A percentile compares a stretch with the other conserved stretches of the same genome.
Evolutionary conservation across 30 jellyfish, hydroid and myxozoan genomes (phyloP).

Genomic region (Catostylus mosaicus): DNA sequence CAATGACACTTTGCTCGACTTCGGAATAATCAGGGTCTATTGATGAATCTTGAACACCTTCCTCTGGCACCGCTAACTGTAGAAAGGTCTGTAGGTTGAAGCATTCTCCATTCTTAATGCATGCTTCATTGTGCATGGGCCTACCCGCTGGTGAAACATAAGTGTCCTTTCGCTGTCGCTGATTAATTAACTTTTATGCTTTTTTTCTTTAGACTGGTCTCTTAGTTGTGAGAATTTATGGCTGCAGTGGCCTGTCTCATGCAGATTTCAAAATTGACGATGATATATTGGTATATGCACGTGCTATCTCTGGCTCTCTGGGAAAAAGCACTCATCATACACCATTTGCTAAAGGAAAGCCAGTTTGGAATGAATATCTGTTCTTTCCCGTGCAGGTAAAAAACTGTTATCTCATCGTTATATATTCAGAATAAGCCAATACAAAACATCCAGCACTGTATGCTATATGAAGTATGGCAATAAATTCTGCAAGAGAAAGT

Average conservation of each 20-base stretch:
- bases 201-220: constrained; percentile 38
- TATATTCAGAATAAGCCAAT: too few relatives aligned
- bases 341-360: constrained; percentile 59
- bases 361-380: constrained; percentile 66
- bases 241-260: constrained; percentile 48
- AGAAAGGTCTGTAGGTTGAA: too few relatives aligned
- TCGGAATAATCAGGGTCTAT: too few relatives aligned
- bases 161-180: too few relatives aligned
- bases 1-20: too few relatives aligned
- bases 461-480: background rate
- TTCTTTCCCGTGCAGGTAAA: constrained; percentile 65
- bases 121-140: too few relatives aligned
- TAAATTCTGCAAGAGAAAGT: background rate
- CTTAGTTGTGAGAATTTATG: constrained; percentile 61
- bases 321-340: constrained; percentile 65
- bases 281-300: constrained; percentile 54
- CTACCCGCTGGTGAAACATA: too few relatives aligned
- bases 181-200: too few relatives aligned
- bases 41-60: too few relatives aligned
- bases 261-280: constrained; percentile 55
- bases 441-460: background rate
- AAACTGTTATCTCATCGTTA: too few relatives aligned
- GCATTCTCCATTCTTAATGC: too few relatives aligned
- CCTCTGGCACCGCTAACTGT: too few relatives aligned
- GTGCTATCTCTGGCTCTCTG: constrained; percentile 52